A percentile compares a stretch with the other conserved stretches of the same genome.
Evolutionary conservation across 2,113 vertebrate species (phyloP).

Genomic region (Eptesicus fuscus): DNA sequence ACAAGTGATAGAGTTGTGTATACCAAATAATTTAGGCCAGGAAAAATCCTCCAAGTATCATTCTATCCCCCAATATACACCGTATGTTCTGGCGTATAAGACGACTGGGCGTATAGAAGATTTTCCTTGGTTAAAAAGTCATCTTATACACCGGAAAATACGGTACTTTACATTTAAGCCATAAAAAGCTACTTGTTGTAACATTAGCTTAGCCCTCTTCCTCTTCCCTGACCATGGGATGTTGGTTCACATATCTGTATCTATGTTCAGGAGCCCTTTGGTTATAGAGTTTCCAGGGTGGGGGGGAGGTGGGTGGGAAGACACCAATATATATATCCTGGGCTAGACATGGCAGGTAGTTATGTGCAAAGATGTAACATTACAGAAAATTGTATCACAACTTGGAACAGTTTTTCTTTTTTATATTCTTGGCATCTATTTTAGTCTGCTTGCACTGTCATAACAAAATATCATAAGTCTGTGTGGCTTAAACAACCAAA

Average conservation of each 20-base stretch:
- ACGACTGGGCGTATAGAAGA: no score
- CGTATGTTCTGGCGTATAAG: no score
- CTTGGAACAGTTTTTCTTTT: not conserved
- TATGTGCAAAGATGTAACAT: not conserved
- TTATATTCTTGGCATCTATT: not conserved
- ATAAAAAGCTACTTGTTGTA: not conserved
- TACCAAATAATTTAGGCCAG: not conserved
- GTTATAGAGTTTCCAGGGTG: not conserved
- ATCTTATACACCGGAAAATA: no score
- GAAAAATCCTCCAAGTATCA: not conserved
- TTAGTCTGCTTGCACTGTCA: not conserved
- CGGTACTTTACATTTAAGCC: not conserved
- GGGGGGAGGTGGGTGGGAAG: rapidly evolving
- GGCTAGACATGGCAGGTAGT: not conserved
- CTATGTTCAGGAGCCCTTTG: not conserved
- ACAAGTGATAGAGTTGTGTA: not conserved
- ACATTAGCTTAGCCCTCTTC: not conserved
- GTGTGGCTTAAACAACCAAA: not conserved
- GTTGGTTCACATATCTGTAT: not conserved
- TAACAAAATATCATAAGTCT: not conserved
- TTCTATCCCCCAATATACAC: no score
- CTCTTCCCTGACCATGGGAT: not conserved
- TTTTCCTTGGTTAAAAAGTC: no score
- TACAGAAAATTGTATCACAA: not conserved
- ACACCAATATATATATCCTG: not conserved